phyloP scores from a whole-genome alignment of 2,888 invertebrate genomes.

The Neoaliturus tenellus region DNA sequence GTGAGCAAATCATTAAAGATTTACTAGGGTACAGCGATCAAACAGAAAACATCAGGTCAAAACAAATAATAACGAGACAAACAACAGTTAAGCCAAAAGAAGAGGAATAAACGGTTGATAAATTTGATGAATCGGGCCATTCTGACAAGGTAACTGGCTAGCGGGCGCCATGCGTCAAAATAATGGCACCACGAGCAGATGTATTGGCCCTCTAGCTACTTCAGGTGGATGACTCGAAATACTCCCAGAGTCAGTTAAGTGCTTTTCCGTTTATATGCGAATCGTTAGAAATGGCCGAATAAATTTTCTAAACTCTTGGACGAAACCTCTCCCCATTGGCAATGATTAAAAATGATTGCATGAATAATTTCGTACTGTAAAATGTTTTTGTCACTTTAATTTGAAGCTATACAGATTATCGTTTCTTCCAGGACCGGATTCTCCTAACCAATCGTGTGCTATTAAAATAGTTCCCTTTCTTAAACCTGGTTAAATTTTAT shows the following conservation, averaged over 20 bases:
- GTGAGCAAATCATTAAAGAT: background rate
- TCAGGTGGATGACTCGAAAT: slow-evolving; percentile 20
- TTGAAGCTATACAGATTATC: too few species aligned
- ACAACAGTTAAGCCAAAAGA: slow-evolving; percentile 28
- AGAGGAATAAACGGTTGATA: slow-evolving; percentile 27
- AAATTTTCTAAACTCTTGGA: background rate
- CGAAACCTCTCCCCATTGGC: too few species aligned
- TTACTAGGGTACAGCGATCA: background rate
- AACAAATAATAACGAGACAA: slow-evolving; percentile 25
- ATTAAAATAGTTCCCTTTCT: too few species aligned
- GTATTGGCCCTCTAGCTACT: slow-evolving; percentile 22
- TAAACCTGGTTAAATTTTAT: too few species aligned
- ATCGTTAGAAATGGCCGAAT: background rate
- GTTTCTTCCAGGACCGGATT: too few species aligned
- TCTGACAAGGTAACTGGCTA: slow-evolving; percentile 23
- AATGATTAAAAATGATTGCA: too few species aligned
- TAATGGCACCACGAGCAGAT: slow-evolving; percentile 31
- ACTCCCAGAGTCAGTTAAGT: background rate
- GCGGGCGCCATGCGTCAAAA: slow-evolving; percentile 6
- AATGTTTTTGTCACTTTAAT: too few species aligned
- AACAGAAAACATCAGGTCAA: slow-evolving; percentile 33
- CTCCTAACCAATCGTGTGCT: too few species aligned
- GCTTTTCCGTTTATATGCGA: background rate
- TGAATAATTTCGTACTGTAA: too few species aligned
- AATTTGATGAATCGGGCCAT: slow-evolving; percentile 25